Evolutionary conservation across 1,140 invertebrate genomes (phyloP).

Genomic region (Paralvinella palmiformis): DNA sequence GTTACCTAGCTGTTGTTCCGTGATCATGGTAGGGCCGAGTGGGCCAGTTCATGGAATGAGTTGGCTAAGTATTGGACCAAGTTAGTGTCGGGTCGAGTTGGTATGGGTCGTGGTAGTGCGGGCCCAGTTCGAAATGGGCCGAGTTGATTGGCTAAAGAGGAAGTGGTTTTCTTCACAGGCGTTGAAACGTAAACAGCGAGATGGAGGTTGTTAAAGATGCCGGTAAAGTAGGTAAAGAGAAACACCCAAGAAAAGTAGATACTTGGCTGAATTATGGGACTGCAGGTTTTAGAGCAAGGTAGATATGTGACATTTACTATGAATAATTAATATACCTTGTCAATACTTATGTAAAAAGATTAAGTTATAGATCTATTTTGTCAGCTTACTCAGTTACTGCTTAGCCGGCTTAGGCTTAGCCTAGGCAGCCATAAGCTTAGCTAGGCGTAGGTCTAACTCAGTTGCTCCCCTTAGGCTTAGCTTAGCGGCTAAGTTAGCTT

Average conservation of each 20-base stretch:
- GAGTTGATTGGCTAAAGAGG: no score
- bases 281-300: slow-evolving; percentile 65
- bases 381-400: slow-evolving; percentile 12
- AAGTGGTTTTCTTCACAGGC: no score
- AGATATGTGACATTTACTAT: slow-evolving; percentile 20
- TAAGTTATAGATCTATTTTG: slow-evolving; percentile 3
- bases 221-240: slow-evolving; percentile 18
- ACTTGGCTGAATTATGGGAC: slow-evolving; percentile 61
- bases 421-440: neutral
- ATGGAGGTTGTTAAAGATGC: no score
- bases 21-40: no score
- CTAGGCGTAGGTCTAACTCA: slow-evolving; percentile 17
- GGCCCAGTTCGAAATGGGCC: no score
- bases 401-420: slow-evolving; percentile 10
- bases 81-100: no score
- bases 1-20: no score
- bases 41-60: no score
- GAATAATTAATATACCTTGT: neutral
- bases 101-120: no score
- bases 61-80: no score
- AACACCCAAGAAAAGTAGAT: slow-evolving; percentile 41
- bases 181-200: no score
- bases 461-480: neutral
- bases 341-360: slow-evolving; percentile 2
- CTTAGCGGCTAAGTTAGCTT: neutral